A percentile compares a stretch with the other conserved stretches of the same genome.
phyloP scores from a whole-genome alignment of 2,113 vertebrate species.

The Athene cunicularia region DNA sequence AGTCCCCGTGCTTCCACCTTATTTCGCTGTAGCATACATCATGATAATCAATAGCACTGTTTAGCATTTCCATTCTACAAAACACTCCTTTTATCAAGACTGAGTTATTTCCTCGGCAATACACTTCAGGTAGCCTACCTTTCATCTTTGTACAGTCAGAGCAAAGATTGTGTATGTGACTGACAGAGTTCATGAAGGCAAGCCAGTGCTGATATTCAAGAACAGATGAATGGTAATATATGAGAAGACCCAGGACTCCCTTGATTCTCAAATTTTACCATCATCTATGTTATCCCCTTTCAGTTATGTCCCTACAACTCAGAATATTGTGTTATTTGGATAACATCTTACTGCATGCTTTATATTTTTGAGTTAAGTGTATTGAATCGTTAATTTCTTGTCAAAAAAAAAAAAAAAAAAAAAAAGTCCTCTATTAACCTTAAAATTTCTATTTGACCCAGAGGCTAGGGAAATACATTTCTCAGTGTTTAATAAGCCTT shows the following conservation, averaged over 20 bases:
- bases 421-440: conserved; percentile 10
- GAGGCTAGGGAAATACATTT: conserved; percentile 16
- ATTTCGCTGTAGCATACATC: not conserved
- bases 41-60: not conserved
- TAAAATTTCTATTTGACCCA: conserved; percentile 23
- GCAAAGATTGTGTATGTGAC: fast-evolving
- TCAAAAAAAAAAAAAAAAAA: not conserved
- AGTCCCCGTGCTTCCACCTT: not conserved
- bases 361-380: not conserved
- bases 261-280: not conserved
- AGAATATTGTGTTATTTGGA: not conserved
- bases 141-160: not conserved
- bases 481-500: conserved; percentile 44
- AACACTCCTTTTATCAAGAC: not conserved
- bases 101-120: not conserved
- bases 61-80: not conserved
- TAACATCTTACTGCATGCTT: not conserved
- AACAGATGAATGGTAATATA: not conserved
- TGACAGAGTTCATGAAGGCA: not conserved
- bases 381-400: not conserved
- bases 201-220: not conserved
- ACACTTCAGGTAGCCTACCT: not conserved
- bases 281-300: not conserved
- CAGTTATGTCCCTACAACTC: not conserved
- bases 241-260: not conserved